Percentiles rank a stretch among this genome's conserved stretches.
These are phyloP conservation scores for Drosophila stalkeri DNA, from an alignment of 2,888 invertebrate genomes.

Conservation along the genomic window DNA sequence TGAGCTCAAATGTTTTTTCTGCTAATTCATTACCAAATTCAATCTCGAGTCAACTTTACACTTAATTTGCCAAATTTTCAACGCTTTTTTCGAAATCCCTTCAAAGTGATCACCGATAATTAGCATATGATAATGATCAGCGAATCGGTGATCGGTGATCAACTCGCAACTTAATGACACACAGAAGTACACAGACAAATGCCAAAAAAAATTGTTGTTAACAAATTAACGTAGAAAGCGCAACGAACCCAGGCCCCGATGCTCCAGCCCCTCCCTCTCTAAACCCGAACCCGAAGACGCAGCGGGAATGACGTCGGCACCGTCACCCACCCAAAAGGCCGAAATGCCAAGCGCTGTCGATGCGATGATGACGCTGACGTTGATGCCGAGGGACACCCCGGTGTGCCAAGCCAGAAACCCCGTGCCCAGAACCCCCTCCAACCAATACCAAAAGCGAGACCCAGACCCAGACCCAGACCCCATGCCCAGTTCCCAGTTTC, in stretches of 20 bases:
- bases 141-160: conserved; percentile 4
- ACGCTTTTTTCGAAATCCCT: conserved; percentile 29
- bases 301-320: conserved; percentile 72
- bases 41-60: conserved; percentile 32
- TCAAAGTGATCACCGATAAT: conserved; percentile 43
- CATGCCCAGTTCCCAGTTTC: conserved; percentile 43
- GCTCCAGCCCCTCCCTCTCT: neutral
- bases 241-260: conserved; percentile 55
- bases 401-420: conserved; percentile 58
- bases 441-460: conserved; percentile 3
- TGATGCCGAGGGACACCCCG: conserved; percentile 75
- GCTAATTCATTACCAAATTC: conserved; percentile 28
- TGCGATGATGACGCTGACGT: conserved; percentile 69
- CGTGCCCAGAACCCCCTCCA: conserved; percentile 23
- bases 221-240: conserved; percentile 79
- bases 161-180: conserved; percentile 35
- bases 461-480: conserved; percentile 32
- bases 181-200: conserved; percentile 64
- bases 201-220: conserved; percentile 74
- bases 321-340: conserved; percentile 75
- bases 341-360: conserved; percentile 69
- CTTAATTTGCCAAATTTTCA: conserved; percentile 52
- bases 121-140: conserved; percentile 53
- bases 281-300: conserved; percentile 27
- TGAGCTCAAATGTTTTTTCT: conserved; percentile 4